A percentile compares a stretch with the other conserved stretches of the same genome.
Evolutionary conservation across 37 sponge, comb jelly and placozoan species (phyloP).

Genomic region (Hexactinellida sp.): DNA sequence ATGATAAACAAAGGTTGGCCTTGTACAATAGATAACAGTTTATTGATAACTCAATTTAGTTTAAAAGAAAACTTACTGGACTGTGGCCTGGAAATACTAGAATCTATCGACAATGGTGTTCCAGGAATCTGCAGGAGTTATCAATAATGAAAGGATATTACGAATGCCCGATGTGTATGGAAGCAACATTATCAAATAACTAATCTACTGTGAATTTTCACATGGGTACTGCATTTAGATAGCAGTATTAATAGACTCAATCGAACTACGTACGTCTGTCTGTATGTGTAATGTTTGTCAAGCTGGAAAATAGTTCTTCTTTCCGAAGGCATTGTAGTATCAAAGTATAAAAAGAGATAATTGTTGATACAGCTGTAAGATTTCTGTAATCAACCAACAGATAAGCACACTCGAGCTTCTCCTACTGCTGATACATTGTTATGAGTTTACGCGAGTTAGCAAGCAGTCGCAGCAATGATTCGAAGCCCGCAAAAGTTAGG

Average conservation of each 20-base stretch:
- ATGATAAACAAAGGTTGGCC: too few species aligned
- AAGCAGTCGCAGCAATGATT: background rate
- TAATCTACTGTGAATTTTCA: background rate
- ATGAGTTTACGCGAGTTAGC: background rate
- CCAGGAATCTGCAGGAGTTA: background rate
- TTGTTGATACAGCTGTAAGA: conserved; percentile 12
- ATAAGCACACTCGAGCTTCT: background rate
- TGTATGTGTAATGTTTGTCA: too few species aligned
- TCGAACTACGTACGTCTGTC: too few species aligned
- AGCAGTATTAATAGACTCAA: background rate
- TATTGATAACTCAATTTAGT: too few species aligned
- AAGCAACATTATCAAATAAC: background rate
- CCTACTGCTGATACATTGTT: background rate
- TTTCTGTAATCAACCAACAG: background rate
- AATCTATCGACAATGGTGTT: background rate
- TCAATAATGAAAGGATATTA: background rate
- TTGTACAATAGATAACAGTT: too few species aligned
- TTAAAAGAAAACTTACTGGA: background rate
- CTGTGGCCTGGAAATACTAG: background rate
- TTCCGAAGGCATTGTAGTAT: background rate
- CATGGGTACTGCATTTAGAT: background rate
- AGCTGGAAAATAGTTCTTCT: background rate
- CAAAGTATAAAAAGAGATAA: background rate
- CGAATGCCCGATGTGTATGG: background rate
- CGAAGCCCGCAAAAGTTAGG: background rate